Conservation (phyloP, 2,888 invertebrate genomes). For the Orthosia cruda region DNA sequence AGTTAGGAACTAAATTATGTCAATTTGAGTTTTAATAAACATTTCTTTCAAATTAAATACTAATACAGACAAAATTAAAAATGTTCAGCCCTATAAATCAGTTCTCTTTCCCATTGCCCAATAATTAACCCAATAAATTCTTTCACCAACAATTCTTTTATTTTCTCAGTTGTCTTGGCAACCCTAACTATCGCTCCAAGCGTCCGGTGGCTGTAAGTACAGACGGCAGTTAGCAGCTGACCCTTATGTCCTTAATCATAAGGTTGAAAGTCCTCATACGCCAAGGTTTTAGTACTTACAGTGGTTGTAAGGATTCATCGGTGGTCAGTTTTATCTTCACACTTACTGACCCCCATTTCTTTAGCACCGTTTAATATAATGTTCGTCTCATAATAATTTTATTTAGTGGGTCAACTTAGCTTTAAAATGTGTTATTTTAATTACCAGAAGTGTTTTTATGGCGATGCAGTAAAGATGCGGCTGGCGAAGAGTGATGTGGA, state of each 20-base stretch:
- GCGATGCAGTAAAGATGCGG: no score
- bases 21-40: not conserved
- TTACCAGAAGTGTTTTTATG: no score
- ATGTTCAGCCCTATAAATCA: conserved; percentile 42
- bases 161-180: conserved; percentile 59
- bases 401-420: conserved; percentile 28
- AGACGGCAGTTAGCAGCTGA: conserved; percentile 38
- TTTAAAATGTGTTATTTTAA: not conserved
- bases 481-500: no score
- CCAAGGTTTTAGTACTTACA: conserved; percentile 64
- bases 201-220: conserved; percentile 15
- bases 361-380: conserved; percentile 43
- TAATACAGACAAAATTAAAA: not conserved
- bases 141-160: conserved; percentile 18
- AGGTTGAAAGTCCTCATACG: not conserved
- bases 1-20: not conserved
- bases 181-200: conserved; percentile 68
- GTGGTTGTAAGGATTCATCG: conserved; percentile 70
- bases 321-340: conserved; percentile 71
- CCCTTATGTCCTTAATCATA: not conserved
- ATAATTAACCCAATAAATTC: conserved; percentile 23
- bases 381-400: conserved; percentile 30
- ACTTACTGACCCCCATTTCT: conserved; percentile 57
- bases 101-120: not conserved
- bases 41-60: not conserved